Conservation (phyloP, 2,113 vertebrate species). For the Garra rufa region DNA sequence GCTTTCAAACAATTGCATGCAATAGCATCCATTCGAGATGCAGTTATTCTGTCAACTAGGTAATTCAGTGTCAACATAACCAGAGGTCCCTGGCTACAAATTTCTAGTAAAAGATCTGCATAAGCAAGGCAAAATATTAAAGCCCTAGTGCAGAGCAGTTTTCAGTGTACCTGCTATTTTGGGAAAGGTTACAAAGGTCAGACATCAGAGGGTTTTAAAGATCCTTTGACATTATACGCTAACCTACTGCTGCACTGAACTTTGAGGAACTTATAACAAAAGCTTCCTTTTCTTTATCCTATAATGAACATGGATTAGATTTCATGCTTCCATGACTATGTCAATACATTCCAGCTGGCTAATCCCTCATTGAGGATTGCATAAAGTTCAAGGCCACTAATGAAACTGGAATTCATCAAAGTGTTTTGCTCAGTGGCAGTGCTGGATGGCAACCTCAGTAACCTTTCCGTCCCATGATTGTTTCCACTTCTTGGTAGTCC, state of each 20-base stretch:
- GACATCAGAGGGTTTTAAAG: slow-evolving; percentile 23
- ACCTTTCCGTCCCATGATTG: neutral
- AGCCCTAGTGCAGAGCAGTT: slow-evolving; percentile 2
- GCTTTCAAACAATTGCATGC: neutral
- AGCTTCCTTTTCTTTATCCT: slow-evolving; percentile 3
- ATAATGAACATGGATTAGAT: slow-evolving; percentile 29
- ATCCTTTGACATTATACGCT: slow-evolving; percentile 23
- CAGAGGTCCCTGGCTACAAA: neutral
- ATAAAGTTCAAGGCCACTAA: slow-evolving; percentile 27
- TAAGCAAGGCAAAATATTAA: too few species aligned
- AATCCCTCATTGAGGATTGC: slow-evolving; percentile 11
- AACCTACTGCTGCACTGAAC: slow-evolving; percentile 16
- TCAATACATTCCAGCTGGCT: neutral
- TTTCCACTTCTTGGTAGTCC: neutral
- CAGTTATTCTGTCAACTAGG: neutral
- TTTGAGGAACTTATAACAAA: neutral
- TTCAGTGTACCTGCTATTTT: slow-evolving; percentile 36
- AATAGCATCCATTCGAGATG: too few species aligned
- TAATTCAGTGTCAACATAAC: neutral
- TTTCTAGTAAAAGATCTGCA: too few species aligned
- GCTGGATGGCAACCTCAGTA: neutral
- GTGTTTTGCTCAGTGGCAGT: neutral
- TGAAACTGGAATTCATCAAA: slow-evolving; percentile 17
- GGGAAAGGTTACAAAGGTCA: slow-evolving; percentile 21
- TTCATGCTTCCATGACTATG: slow-evolving; percentile 14